Evolutionary conservation across 2,888 invertebrate species (phyloP), one percentile per base, ranked within the genome.

Genomic region (Chymomyza fuscimana): DNA sequence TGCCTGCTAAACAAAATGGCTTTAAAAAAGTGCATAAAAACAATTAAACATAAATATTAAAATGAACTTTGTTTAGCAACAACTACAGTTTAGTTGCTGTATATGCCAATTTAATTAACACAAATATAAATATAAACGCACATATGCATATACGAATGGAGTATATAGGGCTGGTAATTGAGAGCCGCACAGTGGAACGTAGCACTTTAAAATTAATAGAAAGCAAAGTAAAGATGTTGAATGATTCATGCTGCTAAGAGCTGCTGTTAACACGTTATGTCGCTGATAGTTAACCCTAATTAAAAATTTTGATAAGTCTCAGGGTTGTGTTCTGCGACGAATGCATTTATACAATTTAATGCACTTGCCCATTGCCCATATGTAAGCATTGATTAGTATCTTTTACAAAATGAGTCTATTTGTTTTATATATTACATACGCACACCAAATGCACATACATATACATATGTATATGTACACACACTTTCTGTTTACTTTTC

Each of bases 401-500:
- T 36, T 36, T 36, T 36, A 36, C 7, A 36, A 9, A 36, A 36
- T 36, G 36, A 36, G 36, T 36, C 36, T 36, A 36, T 36, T 36
- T 36, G 36, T 36, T 25, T 25, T 25, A 25, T 3, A 25, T 25
- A 25, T 46, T 12, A 46, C 12, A 46, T 4, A 46, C 40, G 12
- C 40, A 46, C 40, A 25, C 25, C 25, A 25, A 25, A 25, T 25
- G 3, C 25, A 46, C 12, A 46, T 3, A 46, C 40, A 46, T 7
- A 40, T 12, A 12, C 12, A 40, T 40, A 40, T 40, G 10, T 40
- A 10, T 40, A 46, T 46, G 12, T 46, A 12, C 2, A 12, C 1
- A 46, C 12, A 46, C 72, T 61, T 68, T 76, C 82, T 82, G 72
- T 79, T 81, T 81, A 79, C 79, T 69, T 76, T 80, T 79, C 86